Base-by-base conservation (phyloP, 2,888 invertebrate species). In the Drymonia ruficornis region DNA sequence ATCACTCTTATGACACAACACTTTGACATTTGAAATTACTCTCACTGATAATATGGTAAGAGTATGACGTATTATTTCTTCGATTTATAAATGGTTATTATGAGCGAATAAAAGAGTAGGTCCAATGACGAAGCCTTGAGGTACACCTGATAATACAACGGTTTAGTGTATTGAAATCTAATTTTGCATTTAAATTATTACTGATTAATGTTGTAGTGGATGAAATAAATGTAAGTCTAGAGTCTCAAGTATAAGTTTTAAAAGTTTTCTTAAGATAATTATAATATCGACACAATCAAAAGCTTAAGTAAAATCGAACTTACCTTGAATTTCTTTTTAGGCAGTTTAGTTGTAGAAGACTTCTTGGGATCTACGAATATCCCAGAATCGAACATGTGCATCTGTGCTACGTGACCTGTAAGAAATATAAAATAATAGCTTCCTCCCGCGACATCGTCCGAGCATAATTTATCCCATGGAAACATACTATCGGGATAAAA, bases 331-430 rank as follows among this genome's bases (percentile, higher is more conserved):
- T 94, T 94, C 58, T 91, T 93, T 50, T 93, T 93, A 0, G 92
- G 72, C 18, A 91, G 80, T 29, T 93, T 92, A 0, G 93, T 84
- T 0, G 67, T 71, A 15, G 78, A 80, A 0, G 84, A 66, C 38
- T 84, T 88, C 61, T 89, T 90, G 0, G 78, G 81, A 54, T 91
- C 87, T 2, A 81, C 60, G 62, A 78, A 83, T 12, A 93, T 77
- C 0, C 90, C 90, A 0, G 89, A 79, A 69, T 94, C 94, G 0
- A 93, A 86, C 55, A 95, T 74, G 66, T 95, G 95, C 0, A 93
- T 68, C 54, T 94, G 91, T 1, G 94, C 94, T 29, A 95, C 94
- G 59, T 92, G 92, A 13, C 94, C 95, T 89, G 72, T 0, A 60
- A 46, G n/a, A 43, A 8, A 36, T 4, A 36, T 36, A 36, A 13